Base-by-base conservation (phyloP, 2,797 vertebrate genomes). In the Australoheros facetus region DNA sequence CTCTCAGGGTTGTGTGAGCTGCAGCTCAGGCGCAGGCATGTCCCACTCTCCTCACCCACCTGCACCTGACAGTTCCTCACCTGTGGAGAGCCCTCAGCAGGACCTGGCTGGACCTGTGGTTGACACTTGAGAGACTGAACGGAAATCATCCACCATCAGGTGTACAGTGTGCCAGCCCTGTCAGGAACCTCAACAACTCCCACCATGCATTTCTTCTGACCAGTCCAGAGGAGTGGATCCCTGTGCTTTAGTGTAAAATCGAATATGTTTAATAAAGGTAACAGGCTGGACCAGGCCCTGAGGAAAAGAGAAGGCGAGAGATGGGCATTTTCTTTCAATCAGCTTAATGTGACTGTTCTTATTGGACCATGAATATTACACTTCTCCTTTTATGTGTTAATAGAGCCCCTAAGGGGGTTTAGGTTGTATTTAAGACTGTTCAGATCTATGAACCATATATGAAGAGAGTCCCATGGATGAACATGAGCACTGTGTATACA, bases 1-100 rank as follows among this genome's bases (percentile, higher is more conserved):
- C 28, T 77, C 32, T 56, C 74, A 96, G 95, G 94, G 94, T 80
- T 96, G 95, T 77, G 83, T 91, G 74, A 90, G 71, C 79, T 96
- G 94, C 73, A 90, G 6, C 56, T 23, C 76, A 5, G 71, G 51
- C 4, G 26, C 76, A 1, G 84, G 60, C 28, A 39, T 84, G 3
- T 16, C 77, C 32, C 85, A 37, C 26, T 85, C 88, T 11, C 76
- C 85, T 48, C 85, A 75, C 9, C 84, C 79, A 5, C 75, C 79
- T 3, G 84, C 53, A 42, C 88, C 91, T 0, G 91, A 94, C 57
- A 91, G 91, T 77, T 92, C 89, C 0, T 87, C 83, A 62, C 56
- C 80, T 42, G 66, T 83, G 82, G 93, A 95, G 45, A 84, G 75
- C 75, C 82, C 90, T 7, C 70, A 84, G 53, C 86, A 86, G 69